Evolutionary conservation across 1,140 invertebrate genomes (phyloP), one percentile per base, ranked within the genome.

Genomic region (Trichoplusia ni): DNA sequence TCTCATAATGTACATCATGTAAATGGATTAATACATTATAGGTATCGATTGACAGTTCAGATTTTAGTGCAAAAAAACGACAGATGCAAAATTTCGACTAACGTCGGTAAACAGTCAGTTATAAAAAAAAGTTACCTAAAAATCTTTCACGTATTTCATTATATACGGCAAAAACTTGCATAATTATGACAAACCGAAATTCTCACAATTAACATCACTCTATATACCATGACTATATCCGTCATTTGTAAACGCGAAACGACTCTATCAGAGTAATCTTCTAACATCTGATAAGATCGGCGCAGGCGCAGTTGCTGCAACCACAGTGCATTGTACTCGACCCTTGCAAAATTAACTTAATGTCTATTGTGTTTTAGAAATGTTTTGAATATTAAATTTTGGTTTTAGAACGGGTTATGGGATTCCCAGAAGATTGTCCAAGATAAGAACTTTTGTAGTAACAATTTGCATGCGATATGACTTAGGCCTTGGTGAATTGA

Each of bases 331-430:
- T 51, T 51, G 47, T 51, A 51, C 33, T 40, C n/a, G 35, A 38
- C 51, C 33, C 35, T 56, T 18, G 21, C 6, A 40, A 51, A 25
- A 31, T 49, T 31, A n/a, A 47, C 31, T 14, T 42, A 16, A 7
- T 8, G 14, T 29, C 11, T 49, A 49, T 49, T 49, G 46, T 21
- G 16, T 31, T 19, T 1, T 5, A 9, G 2, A 21, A 5, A 9
- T 2, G 29, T 51, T 51, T 51, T 51, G 29, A 51, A 51, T 51
- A 35, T 51, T 23, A 35, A 51, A 35, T 33, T n/a, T n/a, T 35
- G 14, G 29, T 11, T 33, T 51, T 18, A 33, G 33, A 19, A 11
- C 2, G 1, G 9, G 0, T n/a, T 23, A n/a, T 42, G 19, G 8
- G 9, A 42, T 19, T 42, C n/a, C 38, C 38, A 9, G 18, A 1